Evolutionary conservation across 1,140 invertebrate genomes (phyloP).

Genomic region (Trachymyrmex septentrionalis): DNA sequence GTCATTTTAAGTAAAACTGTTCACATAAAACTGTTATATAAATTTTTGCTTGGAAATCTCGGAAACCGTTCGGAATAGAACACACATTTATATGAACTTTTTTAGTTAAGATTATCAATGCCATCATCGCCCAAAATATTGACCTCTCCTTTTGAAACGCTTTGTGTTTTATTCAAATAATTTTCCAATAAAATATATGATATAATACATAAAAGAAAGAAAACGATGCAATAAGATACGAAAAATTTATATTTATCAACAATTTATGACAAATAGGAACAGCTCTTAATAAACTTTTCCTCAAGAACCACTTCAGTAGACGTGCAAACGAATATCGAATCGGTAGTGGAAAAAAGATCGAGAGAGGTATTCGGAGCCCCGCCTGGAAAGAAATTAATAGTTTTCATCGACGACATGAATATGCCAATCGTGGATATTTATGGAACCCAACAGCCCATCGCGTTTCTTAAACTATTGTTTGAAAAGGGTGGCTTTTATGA

Average conservation of each 20-base stretch:
- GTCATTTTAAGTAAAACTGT: too few species aligned
- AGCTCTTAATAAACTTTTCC: constrained; percentile 96
- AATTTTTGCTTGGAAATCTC: too few species aligned
- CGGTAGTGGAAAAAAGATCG: constrained; percentile 94
- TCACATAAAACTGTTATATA: too few species aligned
- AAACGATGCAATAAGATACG: background rate
- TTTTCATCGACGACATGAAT: constrained; percentile 98
- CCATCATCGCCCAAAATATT: too few species aligned
- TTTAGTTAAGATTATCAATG: too few species aligned
- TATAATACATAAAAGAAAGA: background rate
- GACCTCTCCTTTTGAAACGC: too few species aligned
- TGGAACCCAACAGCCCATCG: constrained; percentile 97
- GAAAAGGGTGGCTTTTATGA: constrained; percentile 96
- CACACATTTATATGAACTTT: too few species aligned
- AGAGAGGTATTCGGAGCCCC: constrained; percentile 96
- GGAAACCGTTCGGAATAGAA: too few species aligned
- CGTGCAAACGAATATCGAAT: constrained; percentile 95
- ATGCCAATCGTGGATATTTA: constrained; percentile 96
- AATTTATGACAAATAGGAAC: constrained; percentile 83
- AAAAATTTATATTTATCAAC: constrained; percentile 16
- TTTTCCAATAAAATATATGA: background rate
- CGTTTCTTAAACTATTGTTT: constrained; percentile 94
- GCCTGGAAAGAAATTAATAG: constrained; percentile 93
- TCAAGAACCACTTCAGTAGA: constrained; percentile 95
- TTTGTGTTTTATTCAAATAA: constrained; percentile 12